Base-by-base conservation (phyloP, 1,140 invertebrate species). In the Sinella curviseta region DNA sequence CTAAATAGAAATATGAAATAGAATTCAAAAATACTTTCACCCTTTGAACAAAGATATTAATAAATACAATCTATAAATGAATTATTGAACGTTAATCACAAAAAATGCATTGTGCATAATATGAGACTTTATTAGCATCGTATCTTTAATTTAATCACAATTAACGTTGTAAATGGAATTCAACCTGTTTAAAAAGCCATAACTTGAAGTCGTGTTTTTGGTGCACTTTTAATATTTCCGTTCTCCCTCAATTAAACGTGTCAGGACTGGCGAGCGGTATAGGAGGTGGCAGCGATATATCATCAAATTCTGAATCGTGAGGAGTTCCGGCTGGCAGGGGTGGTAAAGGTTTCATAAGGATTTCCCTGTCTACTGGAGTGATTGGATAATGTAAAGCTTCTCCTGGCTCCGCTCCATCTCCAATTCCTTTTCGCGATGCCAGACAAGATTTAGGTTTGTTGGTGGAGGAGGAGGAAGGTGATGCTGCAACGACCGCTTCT, bases 371-470 rank as follows among this genome's bases (percentile, higher is more conserved):
- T 1, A 75, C 24, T 24, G 65, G 65, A 70, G 65, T 70, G 31
- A 70, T 70, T 24, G 74, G 74, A 48, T 75, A 75, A 26, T 75
- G 74, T 30, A 75, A 48, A 75, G 35, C 39, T 16, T 75, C 74
- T 75, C 36, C 36, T 48, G 34, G 12, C n/a, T 75, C 8, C 3
- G 26, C 36, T 26, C 74, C 74, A 48, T n/a, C 14, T 36, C 74
- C 74, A 75, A 36, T 75, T 14, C 65, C 74, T 75, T 39, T 14
- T 48, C 74, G n/a, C n/a, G n/a, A n/a, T 14, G 31, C 70, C 17
- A 16, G 24, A 26, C 60, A 67, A 26, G n/a, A 12, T 67, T 74
- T 34, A 28, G 30, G 70, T 12, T 60, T 60, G 57, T 3, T 26
- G n/a, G n/a, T n/a, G 24, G 14, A 60, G 39, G 8, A 48, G 20